Base-by-base conservation (phyloP, 2,888 invertebrate species). In the Antheraea yamamai region DNA sequence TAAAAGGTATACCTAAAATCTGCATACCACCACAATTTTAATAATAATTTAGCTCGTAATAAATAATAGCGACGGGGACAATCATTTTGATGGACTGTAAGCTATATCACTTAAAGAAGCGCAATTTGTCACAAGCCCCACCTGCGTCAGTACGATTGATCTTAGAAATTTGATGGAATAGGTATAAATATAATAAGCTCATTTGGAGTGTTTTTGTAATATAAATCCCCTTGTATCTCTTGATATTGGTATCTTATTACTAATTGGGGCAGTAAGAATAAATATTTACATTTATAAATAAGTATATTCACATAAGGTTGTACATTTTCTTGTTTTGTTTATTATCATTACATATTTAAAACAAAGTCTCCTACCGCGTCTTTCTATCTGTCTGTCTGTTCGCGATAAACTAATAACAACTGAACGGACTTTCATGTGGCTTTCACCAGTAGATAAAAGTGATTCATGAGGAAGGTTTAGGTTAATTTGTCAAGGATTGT, bases 71-170 rank as follows among this genome's bases (percentile, higher is more conserved):
- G 80, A 77, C 81, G 85, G 84, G 81, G 84, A 87, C 88, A 88
- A 88, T 61, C 88, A 86, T 87, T 87, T 88, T 87, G 88, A 89
- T 86, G 81, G 87, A 88, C 83, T 79, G 81, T 76, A 80, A 76
- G 86, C 81, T 84, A 87, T 86, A 85, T 84, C 81, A 82, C 23
- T 87, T 83, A 84, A 47, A 85, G 85, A 80, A 77, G 81, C 61
- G 81, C 84, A 84, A 90, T 90, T 91, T 90, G 85, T 84, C 82
- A 80, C 74, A 77, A 78, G 77, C 75, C 14, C 26, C 92, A 92
- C 91, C 91, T 91, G 91, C 78, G 83, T 71, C 78, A 76, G 70
- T 39, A 70, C 78, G 77, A 80, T 81, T 79, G 80, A 82, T 82
- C 80, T 77, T 75, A 66, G 26, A 30, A 30, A 66, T 66, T 66